Evolutionary conservation across 2,113 vertebrate species (phyloP).

Genomic region (Ranitomeya variabilis): DNA sequence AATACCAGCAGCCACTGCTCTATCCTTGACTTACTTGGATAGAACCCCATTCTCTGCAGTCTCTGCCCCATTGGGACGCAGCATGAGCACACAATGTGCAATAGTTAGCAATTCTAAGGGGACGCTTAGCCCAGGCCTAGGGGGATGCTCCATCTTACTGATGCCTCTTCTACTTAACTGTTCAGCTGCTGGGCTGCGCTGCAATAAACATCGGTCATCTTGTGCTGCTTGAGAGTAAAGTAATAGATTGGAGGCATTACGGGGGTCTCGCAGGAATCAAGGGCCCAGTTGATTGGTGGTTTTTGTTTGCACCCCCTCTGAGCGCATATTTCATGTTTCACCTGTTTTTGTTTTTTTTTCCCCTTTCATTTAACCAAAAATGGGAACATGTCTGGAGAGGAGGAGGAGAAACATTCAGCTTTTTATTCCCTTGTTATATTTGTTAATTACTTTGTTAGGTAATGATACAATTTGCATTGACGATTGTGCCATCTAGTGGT

Average conservation of each 20-base stretch:
- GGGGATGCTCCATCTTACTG: neutral
- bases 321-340: neutral
- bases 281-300: too few species aligned
- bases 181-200: neutral
- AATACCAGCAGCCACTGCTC: neutral
- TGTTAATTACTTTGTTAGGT: neutral
- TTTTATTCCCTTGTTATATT: neutral
- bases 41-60: neutral
- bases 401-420: neutral
- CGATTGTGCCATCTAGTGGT: too few species aligned
- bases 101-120: neutral
- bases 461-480: too few species aligned
- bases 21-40: neutral
- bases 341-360: too few species aligned
- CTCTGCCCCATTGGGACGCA: neutral
- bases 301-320: too few species aligned
- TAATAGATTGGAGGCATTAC: neutral
- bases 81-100: neutral
- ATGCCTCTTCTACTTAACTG: neutral
- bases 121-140: neutral
- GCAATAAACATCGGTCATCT: neutral
- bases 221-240: neutral
- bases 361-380: neutral
- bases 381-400: neutral
- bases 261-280: too few species aligned